Conservation (phyloP, 1,140 invertebrate species). For the Lepidurus packardi region DNA sequence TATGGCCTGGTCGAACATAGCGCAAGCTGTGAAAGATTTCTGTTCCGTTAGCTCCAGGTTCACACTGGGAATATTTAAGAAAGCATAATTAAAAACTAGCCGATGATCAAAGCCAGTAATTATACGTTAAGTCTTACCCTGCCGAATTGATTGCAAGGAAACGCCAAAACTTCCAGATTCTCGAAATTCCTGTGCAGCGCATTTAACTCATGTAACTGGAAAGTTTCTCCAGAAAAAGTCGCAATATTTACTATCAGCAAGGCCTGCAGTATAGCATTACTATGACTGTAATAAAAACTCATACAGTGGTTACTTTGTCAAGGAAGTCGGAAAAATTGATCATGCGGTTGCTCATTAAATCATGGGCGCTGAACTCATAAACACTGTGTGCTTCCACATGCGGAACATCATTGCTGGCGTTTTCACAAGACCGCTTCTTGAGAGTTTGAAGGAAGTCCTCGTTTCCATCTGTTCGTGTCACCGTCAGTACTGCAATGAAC, state of each 20-base stretch:
- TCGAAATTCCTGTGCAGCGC: constrained; percentile 44
- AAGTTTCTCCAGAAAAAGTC: constrained; percentile 49
- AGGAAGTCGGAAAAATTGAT: constrained; percentile 40
- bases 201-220: constrained; percentile 48
- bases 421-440: not conserved
- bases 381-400: constrained; percentile 20
- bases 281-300: not conserved
- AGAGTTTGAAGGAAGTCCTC: not conserved
- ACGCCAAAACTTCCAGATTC: constrained; percentile 48
- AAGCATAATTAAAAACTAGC: not conserved
- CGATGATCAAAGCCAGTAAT: not conserved
- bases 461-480: not conserved
- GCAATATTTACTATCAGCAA: constrained; percentile 52
- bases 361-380: constrained; percentile 38
- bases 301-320: constrained; percentile 40
- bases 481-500: too few species aligned
- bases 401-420: not conserved
- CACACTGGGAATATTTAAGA: constrained; percentile 44
- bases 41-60: constrained; percentile 47
- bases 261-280: constrained; percentile 37
- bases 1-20: constrained; percentile 54
- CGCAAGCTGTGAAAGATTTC: constrained; percentile 52
- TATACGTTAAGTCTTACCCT: constrained; percentile 40
- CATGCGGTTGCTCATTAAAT: constrained; percentile 35
- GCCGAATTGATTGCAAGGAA: constrained; percentile 53